Percentiles rank a stretch among this genome's conserved stretches.
phyloP scores from a whole-genome alignment of 2,113 vertebrate genomes.

The Oncorhynchus tshawytscha region DNA sequence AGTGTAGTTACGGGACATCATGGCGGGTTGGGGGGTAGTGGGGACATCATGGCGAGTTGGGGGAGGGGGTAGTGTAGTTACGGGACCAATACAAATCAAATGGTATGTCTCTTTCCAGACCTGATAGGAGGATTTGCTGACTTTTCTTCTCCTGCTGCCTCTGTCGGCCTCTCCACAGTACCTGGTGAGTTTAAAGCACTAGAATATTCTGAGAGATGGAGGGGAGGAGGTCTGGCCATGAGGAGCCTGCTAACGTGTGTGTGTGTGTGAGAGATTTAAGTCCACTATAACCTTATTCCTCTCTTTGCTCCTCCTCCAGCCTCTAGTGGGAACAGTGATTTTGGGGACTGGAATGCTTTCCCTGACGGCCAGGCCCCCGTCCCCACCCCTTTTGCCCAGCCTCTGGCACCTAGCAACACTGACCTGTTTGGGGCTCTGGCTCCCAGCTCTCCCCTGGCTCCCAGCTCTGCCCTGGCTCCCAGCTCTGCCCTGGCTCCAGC shows the following conservation, averaged over 20 bases:
- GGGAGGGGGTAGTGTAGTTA: no score
- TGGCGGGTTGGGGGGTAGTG: no score
- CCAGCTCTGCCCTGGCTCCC: constrained; percentile 2
- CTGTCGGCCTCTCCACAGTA: constrained; percentile 73
- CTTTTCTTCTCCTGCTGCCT: constrained; percentile 83
- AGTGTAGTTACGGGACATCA: no score
- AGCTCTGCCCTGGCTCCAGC: constrained; percentile 61
- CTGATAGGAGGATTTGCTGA: constrained; percentile 91
- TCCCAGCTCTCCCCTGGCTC: no score
- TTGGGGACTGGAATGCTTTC: constrained; percentile 96
- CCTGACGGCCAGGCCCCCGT: constrained; percentile 79
- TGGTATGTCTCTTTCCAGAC: constrained; percentile 64
- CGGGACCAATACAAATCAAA: neutral
- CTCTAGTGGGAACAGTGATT: constrained; percentile 85
- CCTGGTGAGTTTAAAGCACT: constrained; percentile 81
- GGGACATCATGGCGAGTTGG: no score
- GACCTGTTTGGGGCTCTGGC: no score
- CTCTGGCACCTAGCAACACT: constrained; percentile 12
- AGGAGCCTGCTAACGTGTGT: constrained; percentile 71
- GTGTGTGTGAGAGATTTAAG: no score
- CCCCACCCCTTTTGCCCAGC: constrained; percentile 61
- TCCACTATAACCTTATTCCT: no score
- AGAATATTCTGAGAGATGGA: constrained; percentile 82
- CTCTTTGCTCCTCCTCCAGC: constrained; percentile 47
- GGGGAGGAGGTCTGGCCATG: constrained; percentile 77